Evolutionary conservation across 2,797 vertebrate species (phyloP).

Genomic region (Pipistrellus pipistrellus): DNA sequence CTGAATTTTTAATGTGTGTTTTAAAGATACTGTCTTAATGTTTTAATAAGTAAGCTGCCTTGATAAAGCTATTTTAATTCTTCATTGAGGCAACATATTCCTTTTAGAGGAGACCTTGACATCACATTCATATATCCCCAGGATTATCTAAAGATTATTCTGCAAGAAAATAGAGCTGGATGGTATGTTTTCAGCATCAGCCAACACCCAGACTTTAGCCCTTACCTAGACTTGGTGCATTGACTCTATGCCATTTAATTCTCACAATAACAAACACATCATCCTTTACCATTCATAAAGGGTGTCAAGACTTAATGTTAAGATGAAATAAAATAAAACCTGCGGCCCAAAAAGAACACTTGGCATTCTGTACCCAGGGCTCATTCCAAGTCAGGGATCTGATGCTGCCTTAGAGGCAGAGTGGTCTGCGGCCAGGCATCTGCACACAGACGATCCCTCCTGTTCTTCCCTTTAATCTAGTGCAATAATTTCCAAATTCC

Average conservation of each 20-base stretch:
- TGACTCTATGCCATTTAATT: not conserved
- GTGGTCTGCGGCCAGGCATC: not conserved
- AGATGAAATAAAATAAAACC: slow-evolving; percentile 55
- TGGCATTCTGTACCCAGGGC: not conserved
- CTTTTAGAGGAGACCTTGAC: not conserved
- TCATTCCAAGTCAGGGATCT: slow-evolving; percentile 11
- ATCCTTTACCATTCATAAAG: slow-evolving; percentile 28
- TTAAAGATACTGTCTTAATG: slow-evolving; percentile 51
- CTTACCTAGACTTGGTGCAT: slow-evolving; percentile 2
- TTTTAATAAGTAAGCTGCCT: slow-evolving; percentile 45
- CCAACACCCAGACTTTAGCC: not conserved
- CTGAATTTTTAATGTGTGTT: not conserved
- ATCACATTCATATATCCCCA: not conserved
- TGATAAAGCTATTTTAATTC: slow-evolving; percentile 35
- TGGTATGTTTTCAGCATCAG: slow-evolving; percentile 5
- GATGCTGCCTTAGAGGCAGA: not conserved
- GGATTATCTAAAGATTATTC: slow-evolving; percentile 4
- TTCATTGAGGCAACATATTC: slow-evolving; percentile 22
- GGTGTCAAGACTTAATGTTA: not conserved
- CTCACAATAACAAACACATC: slow-evolving; percentile 41
- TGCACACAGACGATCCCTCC: not conserved
- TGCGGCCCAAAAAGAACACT: not conserved
- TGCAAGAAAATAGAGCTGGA: not conserved
- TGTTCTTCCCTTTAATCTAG: not conserved
- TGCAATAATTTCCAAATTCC: slow-evolving; percentile 29